A percentile compares a stretch with the other conserved stretches of the same genome.
Conservation (phyloP, 1,140 invertebrate genomes). For the Battus philenor region DNA sequence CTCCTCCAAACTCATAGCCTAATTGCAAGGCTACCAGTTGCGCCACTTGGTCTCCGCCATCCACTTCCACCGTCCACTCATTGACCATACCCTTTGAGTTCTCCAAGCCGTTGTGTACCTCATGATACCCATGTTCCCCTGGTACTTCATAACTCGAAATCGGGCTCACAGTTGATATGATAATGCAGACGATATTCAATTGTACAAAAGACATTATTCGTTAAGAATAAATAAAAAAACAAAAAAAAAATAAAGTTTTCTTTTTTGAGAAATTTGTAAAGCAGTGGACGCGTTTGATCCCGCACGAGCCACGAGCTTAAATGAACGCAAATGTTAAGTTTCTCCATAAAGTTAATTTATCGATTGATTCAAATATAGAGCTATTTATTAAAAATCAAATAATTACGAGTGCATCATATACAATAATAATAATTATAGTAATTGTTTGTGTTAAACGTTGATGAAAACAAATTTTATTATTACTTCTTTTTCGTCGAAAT, state of each 20-base stretch:
- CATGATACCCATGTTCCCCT: constrained; percentile 41
- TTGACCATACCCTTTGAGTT: constrained; percentile 60
- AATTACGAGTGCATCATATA: too few species aligned
- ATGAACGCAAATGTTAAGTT: constrained; percentile 19
- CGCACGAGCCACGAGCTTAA: constrained; percentile 29
- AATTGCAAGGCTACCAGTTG: constrained; percentile 73
- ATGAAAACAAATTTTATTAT: too few species aligned
- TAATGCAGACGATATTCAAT: constrained; percentile 18
- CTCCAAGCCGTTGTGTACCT: constrained; percentile 53
- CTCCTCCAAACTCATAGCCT: constrained; percentile 72
- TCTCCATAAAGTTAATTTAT: constrained; percentile 7
- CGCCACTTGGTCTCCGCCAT: constrained; percentile 72
- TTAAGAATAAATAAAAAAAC: background rate
- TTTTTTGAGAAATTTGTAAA: background rate
- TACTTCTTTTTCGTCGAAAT: too few species aligned
- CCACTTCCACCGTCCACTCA: constrained; percentile 78
- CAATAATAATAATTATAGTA: too few species aligned
- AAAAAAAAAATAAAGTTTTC: background rate
- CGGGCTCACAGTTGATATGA: constrained; percentile 17
- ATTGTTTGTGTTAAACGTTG: too few species aligned
- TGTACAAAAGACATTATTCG: constrained; percentile 9
- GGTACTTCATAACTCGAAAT: constrained; percentile 28
- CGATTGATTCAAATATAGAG: background rate
- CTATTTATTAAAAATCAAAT: too few species aligned
- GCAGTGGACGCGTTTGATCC: constrained; percentile 24